These are phyloP conservation scores for Polyommatus iphigenia DNA, from an alignment of 2,888 invertebrate species.

Conservation along the genomic window DNA sequence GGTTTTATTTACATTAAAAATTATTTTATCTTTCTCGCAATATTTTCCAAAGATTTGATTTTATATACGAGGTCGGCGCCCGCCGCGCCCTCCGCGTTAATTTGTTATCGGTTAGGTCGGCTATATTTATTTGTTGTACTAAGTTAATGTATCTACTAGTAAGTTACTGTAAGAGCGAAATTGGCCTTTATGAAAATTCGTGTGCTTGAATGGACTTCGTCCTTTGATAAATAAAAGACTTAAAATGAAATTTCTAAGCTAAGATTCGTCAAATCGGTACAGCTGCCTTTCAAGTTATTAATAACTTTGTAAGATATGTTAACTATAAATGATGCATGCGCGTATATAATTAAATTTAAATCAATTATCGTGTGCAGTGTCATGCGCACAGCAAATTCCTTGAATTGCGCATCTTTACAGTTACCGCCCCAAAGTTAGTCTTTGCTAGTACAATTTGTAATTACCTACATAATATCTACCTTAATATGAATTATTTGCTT, in stretches of 20 bases:
- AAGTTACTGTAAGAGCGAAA: conserved; percentile 48
- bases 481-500: neutral
- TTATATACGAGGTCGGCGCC: conserved; percentile 35
- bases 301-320: neutral
- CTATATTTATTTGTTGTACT: conserved; percentile 46
- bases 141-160: conserved; percentile 41
- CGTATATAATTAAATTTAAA: neutral
- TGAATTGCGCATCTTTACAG: neutral
- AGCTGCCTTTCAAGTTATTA: conserved; percentile 32
- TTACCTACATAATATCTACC: no score
- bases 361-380: neutral
- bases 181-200: conserved; percentile 69
- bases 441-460: neutral
- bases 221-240: conserved; percentile 73
- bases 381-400: neutral
- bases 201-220: conserved; percentile 74
- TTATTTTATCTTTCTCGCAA: conserved; percentile 44
- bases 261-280: conserved; percentile 35
- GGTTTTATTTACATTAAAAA: conserved; percentile 34
- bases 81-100: neutral
- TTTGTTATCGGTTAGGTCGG: conserved; percentile 14
- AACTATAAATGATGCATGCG: neutral
- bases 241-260: conserved; percentile 68
- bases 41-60: conserved; percentile 56
- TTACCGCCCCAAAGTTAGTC: neutral